These are phyloP conservation scores for Upupa epops DNA, from an alignment of 2,113 vertebrate genomes.

Conservation along the genomic window DNA sequence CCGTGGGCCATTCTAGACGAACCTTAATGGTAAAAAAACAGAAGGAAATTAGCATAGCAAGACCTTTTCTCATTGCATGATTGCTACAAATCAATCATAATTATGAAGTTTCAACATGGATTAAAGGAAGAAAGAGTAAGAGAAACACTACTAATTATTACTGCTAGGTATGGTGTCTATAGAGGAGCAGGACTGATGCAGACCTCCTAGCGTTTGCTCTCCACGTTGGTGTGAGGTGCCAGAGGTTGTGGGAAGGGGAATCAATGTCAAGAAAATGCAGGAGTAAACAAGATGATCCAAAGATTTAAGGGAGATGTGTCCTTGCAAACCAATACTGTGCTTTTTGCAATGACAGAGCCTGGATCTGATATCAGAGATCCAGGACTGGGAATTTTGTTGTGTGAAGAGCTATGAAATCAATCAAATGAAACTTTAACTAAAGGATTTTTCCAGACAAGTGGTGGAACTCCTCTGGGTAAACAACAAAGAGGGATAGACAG, in stretches of 20 bases:
- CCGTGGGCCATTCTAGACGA: slow-evolving; percentile 96
- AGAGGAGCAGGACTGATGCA: not conserved
- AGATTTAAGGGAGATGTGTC: not conserved
- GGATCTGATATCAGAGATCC: not conserved
- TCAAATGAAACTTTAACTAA: not conserved
- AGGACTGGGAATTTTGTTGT: not conserved
- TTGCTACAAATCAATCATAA: not conserved
- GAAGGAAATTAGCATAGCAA: not conserved
- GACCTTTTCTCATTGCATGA: not conserved
- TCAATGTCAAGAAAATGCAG: not conserved
- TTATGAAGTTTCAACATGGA: not conserved
- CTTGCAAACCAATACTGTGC: not conserved
- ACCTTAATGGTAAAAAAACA: slow-evolving; percentile 76
- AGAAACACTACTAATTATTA: not conserved
- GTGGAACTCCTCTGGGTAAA: not conserved
- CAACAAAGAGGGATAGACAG: not conserved
- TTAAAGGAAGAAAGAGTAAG: not conserved
- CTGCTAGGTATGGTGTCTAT: not conserved
- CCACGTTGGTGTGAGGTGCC: not conserved
- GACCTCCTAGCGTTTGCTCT: not conserved
- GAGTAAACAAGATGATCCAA: not conserved
- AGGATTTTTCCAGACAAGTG: slow-evolving; percentile 9
- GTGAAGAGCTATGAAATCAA: not conserved
- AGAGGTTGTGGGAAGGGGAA: not conserved
- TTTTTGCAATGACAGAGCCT: not conserved